Evolutionary conservation across 2,888 invertebrate species (phyloP).

Genomic region (Hipparchia sbordonii): DNA sequence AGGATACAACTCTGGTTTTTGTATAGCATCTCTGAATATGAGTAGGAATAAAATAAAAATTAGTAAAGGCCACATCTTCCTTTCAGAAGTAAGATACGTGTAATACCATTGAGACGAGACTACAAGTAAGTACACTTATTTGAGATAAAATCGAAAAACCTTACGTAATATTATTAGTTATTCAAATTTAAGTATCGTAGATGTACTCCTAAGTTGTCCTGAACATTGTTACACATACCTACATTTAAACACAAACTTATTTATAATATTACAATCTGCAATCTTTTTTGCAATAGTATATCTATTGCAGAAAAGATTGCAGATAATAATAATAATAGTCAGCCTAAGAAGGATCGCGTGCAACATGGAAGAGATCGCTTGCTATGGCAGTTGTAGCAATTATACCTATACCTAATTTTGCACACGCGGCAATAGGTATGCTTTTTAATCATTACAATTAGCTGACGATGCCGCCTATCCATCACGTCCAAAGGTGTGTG

Average conservation of each 20-base stretch:
- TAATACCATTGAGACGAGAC: conserved; percentile 17
- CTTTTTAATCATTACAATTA: not conserved
- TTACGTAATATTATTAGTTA: conserved; percentile 32
- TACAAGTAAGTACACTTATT: conserved; percentile 19
- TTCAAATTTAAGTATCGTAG: conserved; percentile 22
- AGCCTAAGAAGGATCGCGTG: not conserved
- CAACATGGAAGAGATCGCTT: not conserved
- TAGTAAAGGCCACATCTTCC: conserved; percentile 45
- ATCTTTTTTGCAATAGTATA: too few relatives aligned
- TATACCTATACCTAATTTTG: not conserved
- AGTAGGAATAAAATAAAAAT: conserved; percentile 42
- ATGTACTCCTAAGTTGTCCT: not conserved
- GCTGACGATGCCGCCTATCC: too few relatives aligned
- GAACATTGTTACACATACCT: not conserved
- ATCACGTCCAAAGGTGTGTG: too few relatives aligned
- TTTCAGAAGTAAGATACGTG: conserved; percentile 12
- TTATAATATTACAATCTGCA: not conserved
- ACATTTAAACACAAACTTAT: not conserved
- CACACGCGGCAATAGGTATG: not conserved
- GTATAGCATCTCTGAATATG: conserved; percentile 38
- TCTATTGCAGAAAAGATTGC: not conserved
- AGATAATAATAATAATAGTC: not conserved
- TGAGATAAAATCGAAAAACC: conserved; percentile 34
- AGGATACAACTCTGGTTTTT: conserved; percentile 45
- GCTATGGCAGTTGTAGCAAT: not conserved